Conservation (phyloP, 2,888 invertebrate genomes). For the Dasypogon diadema region DNA sequence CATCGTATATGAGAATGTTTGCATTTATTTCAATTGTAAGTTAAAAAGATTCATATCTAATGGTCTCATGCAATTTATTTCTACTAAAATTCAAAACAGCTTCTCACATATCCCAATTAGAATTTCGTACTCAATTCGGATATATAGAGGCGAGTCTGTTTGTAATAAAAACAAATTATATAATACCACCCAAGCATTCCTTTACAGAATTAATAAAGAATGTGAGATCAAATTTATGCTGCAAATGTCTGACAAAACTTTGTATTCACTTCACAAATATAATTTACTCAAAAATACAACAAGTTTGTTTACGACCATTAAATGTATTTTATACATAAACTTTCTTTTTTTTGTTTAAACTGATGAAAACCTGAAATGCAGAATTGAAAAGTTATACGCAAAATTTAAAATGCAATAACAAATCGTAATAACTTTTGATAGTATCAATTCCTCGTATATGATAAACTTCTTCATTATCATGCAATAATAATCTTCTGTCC, state of each 20-base stretch:
- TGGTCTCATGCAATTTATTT: too few species aligned
- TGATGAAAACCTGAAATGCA: not conserved
- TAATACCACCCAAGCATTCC: too few species aligned
- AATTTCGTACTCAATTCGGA: too few species aligned
- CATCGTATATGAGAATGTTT: too few species aligned
- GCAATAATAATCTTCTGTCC: not conserved
- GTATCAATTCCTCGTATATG: constrained; percentile 32
- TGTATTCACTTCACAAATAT: constrained; percentile 14
- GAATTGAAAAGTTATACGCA: not conserved
- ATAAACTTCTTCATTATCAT: constrained; percentile 24
- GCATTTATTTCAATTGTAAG: too few species aligned
- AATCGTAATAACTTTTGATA: constrained; percentile 29
- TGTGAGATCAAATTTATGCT: not conserved
- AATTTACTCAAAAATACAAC: constrained; percentile 18
- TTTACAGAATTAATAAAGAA: too few species aligned
- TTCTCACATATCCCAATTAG: too few species aligned
- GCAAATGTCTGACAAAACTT: constrained; percentile 6
- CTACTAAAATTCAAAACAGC: too few species aligned
- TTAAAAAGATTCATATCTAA: too few species aligned
- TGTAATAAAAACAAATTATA: too few species aligned
- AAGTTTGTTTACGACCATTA: constrained; percentile 7
- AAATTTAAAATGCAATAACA: constrained; percentile 31
- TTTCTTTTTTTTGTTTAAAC: too few species aligned
- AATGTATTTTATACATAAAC: constrained; percentile 2
- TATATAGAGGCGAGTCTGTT: too few species aligned